Conservation (phyloP, 2,888 invertebrate genomes). For the Xiphydria camelus region DNA sequence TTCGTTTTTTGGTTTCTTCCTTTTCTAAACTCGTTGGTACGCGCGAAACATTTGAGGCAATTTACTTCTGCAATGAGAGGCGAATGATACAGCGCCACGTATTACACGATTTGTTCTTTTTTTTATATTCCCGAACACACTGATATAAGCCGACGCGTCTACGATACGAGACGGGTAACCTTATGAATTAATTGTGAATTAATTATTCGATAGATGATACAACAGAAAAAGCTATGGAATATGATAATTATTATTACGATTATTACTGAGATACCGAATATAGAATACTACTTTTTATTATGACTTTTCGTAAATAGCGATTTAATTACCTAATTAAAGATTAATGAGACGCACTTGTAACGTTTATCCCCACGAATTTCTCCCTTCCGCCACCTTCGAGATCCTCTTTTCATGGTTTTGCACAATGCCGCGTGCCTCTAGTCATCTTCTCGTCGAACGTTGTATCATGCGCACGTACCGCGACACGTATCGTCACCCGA, state of each 20-base stretch:
- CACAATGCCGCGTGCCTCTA: slow-evolving; percentile 9
- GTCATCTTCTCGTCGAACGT: no score
- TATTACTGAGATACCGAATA: slow-evolving; percentile 41
- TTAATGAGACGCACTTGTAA: slow-evolving; percentile 37
- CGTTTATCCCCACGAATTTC: slow-evolving; percentile 14
- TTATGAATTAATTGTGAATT: slow-evolving; percentile 31
- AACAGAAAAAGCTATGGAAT: slow-evolving; percentile 34
- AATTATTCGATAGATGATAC: slow-evolving; percentile 36
- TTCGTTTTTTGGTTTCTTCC: slow-evolving; percentile 3
- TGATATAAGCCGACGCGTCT: slow-evolving; percentile 21
- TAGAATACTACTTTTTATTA: slow-evolving; percentile 49
- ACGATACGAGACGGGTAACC: slow-evolving; percentile 25
- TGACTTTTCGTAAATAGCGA: slow-evolving; percentile 48
- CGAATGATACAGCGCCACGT: slow-evolving; percentile 40
- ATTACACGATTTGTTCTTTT: slow-evolving; percentile 30
- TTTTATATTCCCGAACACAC: slow-evolving; percentile 35
- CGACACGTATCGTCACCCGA: no score
- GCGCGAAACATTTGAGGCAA: slow-evolving; percentile 38
- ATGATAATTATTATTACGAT: slow-evolving; percentile 37
- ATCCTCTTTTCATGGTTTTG: slow-evolving; percentile 9
- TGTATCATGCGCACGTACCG: no score
- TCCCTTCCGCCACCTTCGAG: slow-evolving; percentile 7
- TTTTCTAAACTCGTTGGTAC: slow-evolving; percentile 29
- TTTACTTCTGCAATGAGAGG: slow-evolving; percentile 42
- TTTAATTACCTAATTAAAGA: slow-evolving; percentile 44